phyloP scores from a whole-genome alignment of 2,797 vertebrate species.

The Cyprinodon diabolis region DNA sequence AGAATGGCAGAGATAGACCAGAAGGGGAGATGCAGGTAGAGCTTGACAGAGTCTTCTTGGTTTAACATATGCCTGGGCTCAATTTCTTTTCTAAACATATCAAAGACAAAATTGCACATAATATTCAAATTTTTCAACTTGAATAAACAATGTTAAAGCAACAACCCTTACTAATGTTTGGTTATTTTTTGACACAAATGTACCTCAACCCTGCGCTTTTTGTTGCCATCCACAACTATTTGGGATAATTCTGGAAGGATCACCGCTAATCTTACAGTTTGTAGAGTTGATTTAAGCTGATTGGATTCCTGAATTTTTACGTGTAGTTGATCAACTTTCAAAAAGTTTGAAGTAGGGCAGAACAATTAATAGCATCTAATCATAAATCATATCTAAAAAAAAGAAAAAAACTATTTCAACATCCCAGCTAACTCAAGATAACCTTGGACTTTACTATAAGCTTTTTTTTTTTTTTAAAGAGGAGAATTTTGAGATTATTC shows the following conservation, averaged over 20 bases:
- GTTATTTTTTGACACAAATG: not conserved
- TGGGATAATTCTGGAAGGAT: not conserved
- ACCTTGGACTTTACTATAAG: too few species aligned
- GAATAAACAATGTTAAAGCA: not conserved
- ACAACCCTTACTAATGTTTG: not conserved
- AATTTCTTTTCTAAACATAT: not conserved
- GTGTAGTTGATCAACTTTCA: not conserved
- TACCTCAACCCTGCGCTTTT: not conserved
- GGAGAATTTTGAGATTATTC: too few species aligned
- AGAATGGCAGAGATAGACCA: too few species aligned
- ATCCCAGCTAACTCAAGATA: too few species aligned
- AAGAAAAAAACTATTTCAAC: too few species aligned
- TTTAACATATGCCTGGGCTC: too few species aligned
- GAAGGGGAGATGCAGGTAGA: too few species aligned
- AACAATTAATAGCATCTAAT: too few species aligned
- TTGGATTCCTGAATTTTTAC: not conserved
- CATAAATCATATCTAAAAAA: too few species aligned
- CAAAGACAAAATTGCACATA: not conserved
- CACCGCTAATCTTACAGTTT: not conserved
- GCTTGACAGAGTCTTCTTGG: too few species aligned
- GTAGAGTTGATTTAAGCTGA: not conserved
- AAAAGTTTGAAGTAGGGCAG: not conserved
- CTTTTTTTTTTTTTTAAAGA: too few species aligned
- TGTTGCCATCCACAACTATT: not conserved
- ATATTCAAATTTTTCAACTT: not conserved